Evolutionary conservation across 2,113 vertebrate species (phyloP).

Genomic region (Fulmarus glacialis): DNA sequence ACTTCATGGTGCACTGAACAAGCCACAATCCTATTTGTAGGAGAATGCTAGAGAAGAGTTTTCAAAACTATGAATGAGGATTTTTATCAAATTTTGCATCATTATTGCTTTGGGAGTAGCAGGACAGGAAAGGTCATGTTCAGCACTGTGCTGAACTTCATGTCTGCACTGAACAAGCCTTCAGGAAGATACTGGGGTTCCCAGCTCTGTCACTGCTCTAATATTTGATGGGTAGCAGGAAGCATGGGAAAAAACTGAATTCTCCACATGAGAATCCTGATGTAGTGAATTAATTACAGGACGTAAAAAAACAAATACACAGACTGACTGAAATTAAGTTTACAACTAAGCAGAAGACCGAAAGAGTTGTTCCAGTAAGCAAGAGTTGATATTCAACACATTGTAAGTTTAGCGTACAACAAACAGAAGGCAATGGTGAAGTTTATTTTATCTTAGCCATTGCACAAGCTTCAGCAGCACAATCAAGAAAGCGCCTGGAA

Average conservation of each 20-base stretch:
- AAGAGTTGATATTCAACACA: not conserved
- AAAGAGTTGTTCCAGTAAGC: not conserved
- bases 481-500: not conserved
- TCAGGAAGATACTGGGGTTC: not conserved
- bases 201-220: not conserved
- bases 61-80: not conserved
- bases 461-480: not conserved
- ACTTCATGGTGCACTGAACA: not conserved
- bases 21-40: not conserved
- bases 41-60: not conserved
- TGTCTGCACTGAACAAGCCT: not conserved
- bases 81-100: not conserved
- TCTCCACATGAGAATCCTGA: not conserved
- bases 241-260: not conserved
- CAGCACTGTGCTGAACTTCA: not conserved
- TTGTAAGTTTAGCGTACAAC: not conserved
- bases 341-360: not conserved
- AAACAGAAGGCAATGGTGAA: not conserved
- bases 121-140: not conserved
- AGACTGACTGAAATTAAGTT: not conserved
- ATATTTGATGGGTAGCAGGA: not conserved
- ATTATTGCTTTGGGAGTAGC: not conserved
- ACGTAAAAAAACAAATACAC: not conserved
- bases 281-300: not conserved
- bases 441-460: not conserved